phyloP scores from a whole-genome alignment of 2,888 invertebrate genomes.

The Cephus pulcher region DNA sequence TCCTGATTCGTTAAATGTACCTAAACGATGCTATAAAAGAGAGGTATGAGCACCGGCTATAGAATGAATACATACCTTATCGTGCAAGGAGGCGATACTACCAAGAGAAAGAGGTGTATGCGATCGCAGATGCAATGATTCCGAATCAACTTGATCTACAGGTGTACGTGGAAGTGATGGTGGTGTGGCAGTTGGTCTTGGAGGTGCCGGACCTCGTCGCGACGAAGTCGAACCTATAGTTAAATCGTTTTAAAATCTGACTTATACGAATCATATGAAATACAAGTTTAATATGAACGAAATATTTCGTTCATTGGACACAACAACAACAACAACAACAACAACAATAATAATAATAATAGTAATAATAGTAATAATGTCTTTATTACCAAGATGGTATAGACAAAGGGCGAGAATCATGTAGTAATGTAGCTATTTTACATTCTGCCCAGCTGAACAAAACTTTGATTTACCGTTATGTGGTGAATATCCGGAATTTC shows the following conservation, averaged over 20 bases:
- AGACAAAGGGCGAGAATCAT: too few species aligned
- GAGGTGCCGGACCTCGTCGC: slow-evolving; percentile 70
- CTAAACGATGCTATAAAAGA: background rate
- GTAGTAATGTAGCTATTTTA: too few species aligned
- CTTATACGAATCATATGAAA: background rate
- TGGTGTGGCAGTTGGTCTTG: slow-evolving; percentile 72
- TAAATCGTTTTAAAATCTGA: background rate
- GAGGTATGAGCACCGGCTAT: background rate
- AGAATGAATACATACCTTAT: slow-evolving; percentile 69
- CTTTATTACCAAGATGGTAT: too few species aligned
- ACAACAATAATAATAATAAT: background rate
- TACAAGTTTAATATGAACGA: background rate
- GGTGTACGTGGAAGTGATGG: slow-evolving; percentile 72
- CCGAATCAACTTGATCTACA: slow-evolving; percentile 67
- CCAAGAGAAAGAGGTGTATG: slow-evolving; percentile 79
- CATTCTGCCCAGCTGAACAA: background rate
- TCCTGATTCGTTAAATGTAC: too few species aligned
- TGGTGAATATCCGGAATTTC: slow-evolving; percentile 65
- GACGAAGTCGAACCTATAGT: slow-evolving; percentile 67
- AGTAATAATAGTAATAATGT: background rate
- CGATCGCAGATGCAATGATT: slow-evolving; percentile 67
- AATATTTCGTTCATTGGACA: background rate
- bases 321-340: background rate
- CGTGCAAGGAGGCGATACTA: slow-evolving; percentile 82
- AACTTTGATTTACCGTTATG: slow-evolving; percentile 57